Conservation (phyloP, 1,140 invertebrate species). For the Ephestia elutella region DNA sequence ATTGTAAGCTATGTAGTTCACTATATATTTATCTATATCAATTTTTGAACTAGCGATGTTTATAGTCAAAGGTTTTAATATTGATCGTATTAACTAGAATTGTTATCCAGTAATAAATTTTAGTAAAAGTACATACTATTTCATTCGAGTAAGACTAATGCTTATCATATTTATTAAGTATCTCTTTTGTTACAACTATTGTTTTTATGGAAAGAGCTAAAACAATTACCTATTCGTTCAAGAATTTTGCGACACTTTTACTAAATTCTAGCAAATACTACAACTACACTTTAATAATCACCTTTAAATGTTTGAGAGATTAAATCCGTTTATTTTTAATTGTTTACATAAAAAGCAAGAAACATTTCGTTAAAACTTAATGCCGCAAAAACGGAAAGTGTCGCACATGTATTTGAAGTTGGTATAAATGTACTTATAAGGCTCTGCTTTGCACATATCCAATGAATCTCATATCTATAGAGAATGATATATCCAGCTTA, state of each 20-base stretch:
- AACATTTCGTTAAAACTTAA: too few species aligned
- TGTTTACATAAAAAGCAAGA: too few species aligned
- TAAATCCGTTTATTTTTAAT: too few species aligned
- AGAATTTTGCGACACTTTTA: too few species aligned
- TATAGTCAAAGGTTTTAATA: conserved; percentile 2
- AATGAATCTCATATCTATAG: conserved; percentile 14
- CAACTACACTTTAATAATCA: too few species aligned
- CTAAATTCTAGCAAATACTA: too few species aligned
- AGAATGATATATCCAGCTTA: conserved; percentile 5
- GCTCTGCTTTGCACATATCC: conserved; percentile 21
- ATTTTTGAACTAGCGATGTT: conserved; percentile 7
- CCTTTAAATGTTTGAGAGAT: too few species aligned
- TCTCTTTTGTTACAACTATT: not conserved
- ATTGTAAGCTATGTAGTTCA: conserved; percentile 28
- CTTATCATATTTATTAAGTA: not conserved
- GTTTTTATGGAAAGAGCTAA: not conserved
- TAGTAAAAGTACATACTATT: not conserved
- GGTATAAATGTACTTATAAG: not conserved
- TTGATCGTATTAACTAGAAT: not conserved
- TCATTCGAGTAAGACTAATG: not conserved
- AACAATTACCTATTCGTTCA: too few species aligned
- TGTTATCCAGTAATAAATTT: not conserved
- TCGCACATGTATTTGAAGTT: not conserved
- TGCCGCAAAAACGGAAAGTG: not conserved
- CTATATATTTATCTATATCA: conserved; percentile 18